Evolutionary conservation across 2,888 invertebrate species (phyloP), one percentile per base, ranked within the genome.

Genomic region (Mesochorus sp.): DNA sequence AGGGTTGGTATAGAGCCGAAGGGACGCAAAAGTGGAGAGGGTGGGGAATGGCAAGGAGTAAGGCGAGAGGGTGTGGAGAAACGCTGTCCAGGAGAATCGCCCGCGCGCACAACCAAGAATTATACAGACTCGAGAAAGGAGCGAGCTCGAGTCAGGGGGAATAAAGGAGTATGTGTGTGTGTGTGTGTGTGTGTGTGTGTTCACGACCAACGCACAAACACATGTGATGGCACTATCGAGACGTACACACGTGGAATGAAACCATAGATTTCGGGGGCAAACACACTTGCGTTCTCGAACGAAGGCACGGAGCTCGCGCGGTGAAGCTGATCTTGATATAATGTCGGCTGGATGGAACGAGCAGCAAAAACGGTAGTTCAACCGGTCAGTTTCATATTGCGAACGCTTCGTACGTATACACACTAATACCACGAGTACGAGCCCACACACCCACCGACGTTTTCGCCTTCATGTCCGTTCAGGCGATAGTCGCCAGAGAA

Each of bases 11-110:
- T 26, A 34, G 28, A 57, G 31, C 19, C 17, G 44, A 14, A 39
- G 49, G 59, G 62, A 72, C 59, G 39, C n/a, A 42, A 39, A 17
- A 37, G 31, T 53, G 44, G 37, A 74, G n/a, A n/a, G 55, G 67
- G 47, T 47, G 57, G 28, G 64, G 39, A 59, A 51, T 68, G 51
- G 62, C 53, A 53, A 71, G 80, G 81, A 68, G 75, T 70, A 76
- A 74, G 80, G 76, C 70, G 67, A 53, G 64, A 57, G 76, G 74
- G 67, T 64, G 79, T 68, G 78, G 79, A 70, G 70, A 80, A 79
- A 68, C 66, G 79, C 77, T 85, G 85, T 85, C 85, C 86, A 86
- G 81, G 80, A 85, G 80, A 70, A 70, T 78, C 57, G 76, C 61
- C 44, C 75, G 71, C 80, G n/a, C n/a, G 76, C 75, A 59, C 73